These are phyloP conservation scores for cattle (Bos taurus) DNA, from an alignment of 2,113 vertebrate genomes.

Conservation along the genomic window ARS-UCD2.0 NC_037352.1:34678501-34679000, in stretches of 20 bases:
- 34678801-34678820: not conserved
- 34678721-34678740: not conserved
- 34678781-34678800: not conserved
- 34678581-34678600: not conserved
- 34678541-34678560: not conserved
- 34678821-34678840: not conserved
- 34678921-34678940: no score
- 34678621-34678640: not conserved
- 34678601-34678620: not conserved
- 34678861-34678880: fast-evolving
- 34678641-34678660: not conserved
- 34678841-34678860: not conserved
- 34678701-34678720: not conserved
- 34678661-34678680: not conserved
- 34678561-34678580: not conserved
- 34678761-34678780: not conserved
- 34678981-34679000: not conserved
- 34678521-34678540: not conserved
- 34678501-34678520: not conserved
- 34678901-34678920: not conserved
- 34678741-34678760: not conserved
- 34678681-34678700: not conserved
- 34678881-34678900: not conserved
- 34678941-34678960: not conserved
- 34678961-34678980: not conserved